Evolutionary conservation across 64 coral and sea anemone genomes (phyloP).

Genomic region (Trachythela sp.): DNA sequence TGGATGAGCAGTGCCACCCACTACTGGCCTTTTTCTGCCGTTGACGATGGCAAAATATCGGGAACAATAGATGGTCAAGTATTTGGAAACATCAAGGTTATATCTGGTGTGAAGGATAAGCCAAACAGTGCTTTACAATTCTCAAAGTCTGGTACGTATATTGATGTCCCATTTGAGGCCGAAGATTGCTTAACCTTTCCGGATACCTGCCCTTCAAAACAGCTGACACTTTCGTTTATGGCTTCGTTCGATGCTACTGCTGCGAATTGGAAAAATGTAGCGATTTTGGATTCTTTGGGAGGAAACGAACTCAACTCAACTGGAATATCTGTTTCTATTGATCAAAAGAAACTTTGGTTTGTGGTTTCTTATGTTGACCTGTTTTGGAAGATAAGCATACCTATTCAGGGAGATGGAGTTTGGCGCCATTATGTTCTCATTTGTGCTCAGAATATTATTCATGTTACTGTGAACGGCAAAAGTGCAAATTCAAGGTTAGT

Average conservation of each 20-base stretch:
- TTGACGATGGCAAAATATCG: not conserved
- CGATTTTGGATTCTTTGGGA: constrained; percentile 2
- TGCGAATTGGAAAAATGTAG: not conserved
- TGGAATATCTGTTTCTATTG: not conserved
- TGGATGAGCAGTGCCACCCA: constrained; percentile 17
- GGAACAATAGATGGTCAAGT: not conserved
- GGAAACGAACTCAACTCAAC: not conserved
- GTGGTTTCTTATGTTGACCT: not conserved
- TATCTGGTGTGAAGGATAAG: constrained; percentile 11
- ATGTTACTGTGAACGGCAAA: not conserved
- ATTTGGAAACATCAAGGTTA: not conserved
- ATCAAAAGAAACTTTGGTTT: not conserved
- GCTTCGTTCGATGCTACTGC: not conserved
- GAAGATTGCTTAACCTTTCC: not conserved
- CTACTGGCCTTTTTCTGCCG: not conserved
- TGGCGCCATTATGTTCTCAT: not conserved
- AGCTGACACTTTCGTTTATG: not conserved
- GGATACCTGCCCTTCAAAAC: not conserved
- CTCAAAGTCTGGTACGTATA: not conserved
- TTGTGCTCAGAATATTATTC: not conserved
- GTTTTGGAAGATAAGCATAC: not conserved
- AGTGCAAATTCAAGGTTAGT: not conserved
- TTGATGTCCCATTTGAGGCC: not conserved
- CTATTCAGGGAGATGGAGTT: not conserved
- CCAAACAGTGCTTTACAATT: not conserved